Percentiles rank a stretch among this genome's conserved stretches.
Evolutionary conservation across 1,140 invertebrate species (phyloP).

Genomic region (Hypsibius dujardini): DNA sequence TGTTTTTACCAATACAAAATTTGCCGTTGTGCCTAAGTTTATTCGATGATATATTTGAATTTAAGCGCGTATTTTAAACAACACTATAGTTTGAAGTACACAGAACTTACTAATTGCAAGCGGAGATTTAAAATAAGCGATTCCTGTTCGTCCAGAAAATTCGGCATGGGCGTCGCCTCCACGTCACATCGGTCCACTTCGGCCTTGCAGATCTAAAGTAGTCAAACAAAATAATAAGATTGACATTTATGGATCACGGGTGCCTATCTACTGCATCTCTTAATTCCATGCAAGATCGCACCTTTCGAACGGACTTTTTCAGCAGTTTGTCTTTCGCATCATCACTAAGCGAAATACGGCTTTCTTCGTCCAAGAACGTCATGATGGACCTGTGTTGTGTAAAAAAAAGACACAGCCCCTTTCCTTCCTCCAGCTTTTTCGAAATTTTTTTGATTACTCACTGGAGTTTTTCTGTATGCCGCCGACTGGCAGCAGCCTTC

Average conservation of each 20-base stretch:
- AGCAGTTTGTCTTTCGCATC: slow-evolving; percentile 1
- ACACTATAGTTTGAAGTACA: no score
- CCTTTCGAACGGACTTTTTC: neutral
- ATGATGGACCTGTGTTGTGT: neutral
- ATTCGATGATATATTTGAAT: no score
- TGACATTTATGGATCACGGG: neutral
- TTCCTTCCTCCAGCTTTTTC: neutral
- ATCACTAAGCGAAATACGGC: neutral
- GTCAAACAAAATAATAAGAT: no score
- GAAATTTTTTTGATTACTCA: neutral
- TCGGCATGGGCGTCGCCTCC: neutral
- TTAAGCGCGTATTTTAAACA: no score
- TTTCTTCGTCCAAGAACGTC: neutral
- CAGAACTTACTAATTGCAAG: neutral
- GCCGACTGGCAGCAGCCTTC: no score
- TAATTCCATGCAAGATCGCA: neutral
- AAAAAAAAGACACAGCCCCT: neutral
- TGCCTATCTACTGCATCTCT: neutral
- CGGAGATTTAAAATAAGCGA: neutral
- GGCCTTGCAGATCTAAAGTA: no score
- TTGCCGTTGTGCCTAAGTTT: no score
- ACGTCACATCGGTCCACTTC: no score
- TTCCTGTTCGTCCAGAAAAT: slow-evolving; percentile 5
- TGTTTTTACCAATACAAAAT: no score
- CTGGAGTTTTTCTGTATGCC: neutral